Base-by-base conservation (phyloP, 2,113 vertebrate genomes). In the Rhea pennata region DNA sequence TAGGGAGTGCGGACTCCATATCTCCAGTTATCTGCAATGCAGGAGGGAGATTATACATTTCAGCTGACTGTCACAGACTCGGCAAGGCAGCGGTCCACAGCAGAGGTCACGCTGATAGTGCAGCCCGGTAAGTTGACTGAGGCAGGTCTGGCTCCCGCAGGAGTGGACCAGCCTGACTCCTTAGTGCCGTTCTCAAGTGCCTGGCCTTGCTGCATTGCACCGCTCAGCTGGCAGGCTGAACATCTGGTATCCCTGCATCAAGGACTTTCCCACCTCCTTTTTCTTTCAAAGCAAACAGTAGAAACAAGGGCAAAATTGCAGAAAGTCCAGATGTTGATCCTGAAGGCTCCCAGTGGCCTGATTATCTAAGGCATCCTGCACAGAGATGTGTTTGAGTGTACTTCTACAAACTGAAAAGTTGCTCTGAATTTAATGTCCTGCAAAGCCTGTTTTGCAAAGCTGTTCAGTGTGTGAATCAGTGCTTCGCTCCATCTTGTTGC, bases 31-130 rank as follows among this genome's bases (percentile, higher is more conserved):
- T 98, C 98, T 78, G 98, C 97, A 26, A 96, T 99, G 97, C 97
- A 98, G 92, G 98, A 98, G 65, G 98, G 98, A 62, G 96, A 97
- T 76, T 99, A 98, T 58, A 97, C 72, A 0, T 98, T 99, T 84
- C 98, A 98, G 89, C 96, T 99, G 95, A 98, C 93, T 5, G 98
- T 98, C 76, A 98, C 98, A 9, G 98, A 99, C 95, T 98, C 98
- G 5, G 96, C 92, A 0, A 96, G 93, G 51, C 98, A 99, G 83
- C 97, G 94, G 22, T 98, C 98, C 82, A 98, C 97, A 4, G 96
- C 98, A 15, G 94, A 97, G 74, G 98, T 98, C 69, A 96, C 97
- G 0, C 98, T 99, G 64, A 98, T 92, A 2, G 98, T 99, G 29
- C 98, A 97, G 59, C 98, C 98, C 48, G 98, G 98, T 99, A 96